Evolutionary conservation across 2,797 vertebrate genomes (phyloP), one percentile per base, ranked within the genome.

Genomic region (Selene dorsalis): DNA sequence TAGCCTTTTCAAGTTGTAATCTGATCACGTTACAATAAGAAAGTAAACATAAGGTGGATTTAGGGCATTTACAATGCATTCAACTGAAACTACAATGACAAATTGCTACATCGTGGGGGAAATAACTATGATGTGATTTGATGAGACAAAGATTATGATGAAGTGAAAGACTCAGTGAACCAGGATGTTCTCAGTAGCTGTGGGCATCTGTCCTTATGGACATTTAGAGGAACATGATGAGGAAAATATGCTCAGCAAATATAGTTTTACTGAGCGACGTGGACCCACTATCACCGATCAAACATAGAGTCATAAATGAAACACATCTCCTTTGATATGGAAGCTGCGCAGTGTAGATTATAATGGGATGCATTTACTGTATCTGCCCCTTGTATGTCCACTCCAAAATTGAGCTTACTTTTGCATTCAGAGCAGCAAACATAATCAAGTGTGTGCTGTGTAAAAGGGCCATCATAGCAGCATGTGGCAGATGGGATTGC

Each of bases 61-160:
- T 83, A 75, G 89, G 90, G 82, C 88, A 90, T 92, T 89, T 87
- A 73, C 70, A 79, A 89, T 16, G 80, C 89, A 89, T 73, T 86
- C 82, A 71, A 76, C 77, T 91, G 89, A 92, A 89, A 88, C 78
- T 41, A 80, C 79, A 86, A 88, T 89, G 89, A 92, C 90, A 92
- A 91, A 91, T 68, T 89, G 91, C 84, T 43, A 85, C 90, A 89
- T 91, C 82, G 87, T 75, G 67, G 77, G 88, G 88, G 84, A 89
- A 88, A 84, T 83, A 68, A 87, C 62, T 82, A 53, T 92, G 93
- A 93, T 88, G 86, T 92, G 91, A 93, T 94, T 85, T 92, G 91
- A 94, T 90, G 90, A 94, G 93, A 93, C 92, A 89, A 90, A 89
- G 84, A 93, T 91, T 89, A 91, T 87, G 90, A 93, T 89, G 87